Base-by-base conservation (phyloP, 2,888 invertebrate genomes). In the Drosophila neutralis region DNA sequence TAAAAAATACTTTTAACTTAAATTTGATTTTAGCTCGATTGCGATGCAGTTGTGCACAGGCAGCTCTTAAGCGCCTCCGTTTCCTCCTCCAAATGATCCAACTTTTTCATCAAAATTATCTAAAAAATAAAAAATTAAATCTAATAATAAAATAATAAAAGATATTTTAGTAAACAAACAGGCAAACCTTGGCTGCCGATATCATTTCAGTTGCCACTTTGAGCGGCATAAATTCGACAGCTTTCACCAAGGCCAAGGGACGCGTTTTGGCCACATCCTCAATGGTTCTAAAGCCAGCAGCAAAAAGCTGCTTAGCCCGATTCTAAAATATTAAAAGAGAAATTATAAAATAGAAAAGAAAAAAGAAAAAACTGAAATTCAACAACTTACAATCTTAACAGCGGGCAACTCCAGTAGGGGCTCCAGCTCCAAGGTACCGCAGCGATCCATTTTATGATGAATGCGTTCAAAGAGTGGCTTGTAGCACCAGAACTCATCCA, bases 331-430 rank as follows among this genome's bases (percentile, higher is more conserved):
- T 11, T 31, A 0, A 18, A 38, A 35, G 7, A 10, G 15, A 8
- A 49, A 69, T 31, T 29, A n/a, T 6, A 27, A 40, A 33, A 15
- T 4, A 1, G 5, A 3, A 11, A 31, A 15, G n/a, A 42, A n/a
- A 3, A 11, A 31, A 15, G n/a, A 42, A n/a, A 24, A 24, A 18
- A n/a, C 3, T 4, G 15, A 24, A 38, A 4, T 13, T 5, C 10
- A 11, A 11, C 0, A 18, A 57, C 86, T 91, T 92, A 96, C 96
- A 93, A 96, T 95, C 94, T 96, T 97, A 4, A 99, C 98, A 27
- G 95, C 95, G 2, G 98, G 98, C 80, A 99, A 94, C 78, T 98
- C 97, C 95, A 99, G 95, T 27, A 99, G 94, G 15, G 96, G 96
- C 38, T 96, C 94, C 63, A 99, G 93, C 82, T 98, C 98, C 0